Evolutionary conservation across 2,113 vertebrate species (phyloP).

Genomic region (Zosterops hypoxanthus): DNA sequence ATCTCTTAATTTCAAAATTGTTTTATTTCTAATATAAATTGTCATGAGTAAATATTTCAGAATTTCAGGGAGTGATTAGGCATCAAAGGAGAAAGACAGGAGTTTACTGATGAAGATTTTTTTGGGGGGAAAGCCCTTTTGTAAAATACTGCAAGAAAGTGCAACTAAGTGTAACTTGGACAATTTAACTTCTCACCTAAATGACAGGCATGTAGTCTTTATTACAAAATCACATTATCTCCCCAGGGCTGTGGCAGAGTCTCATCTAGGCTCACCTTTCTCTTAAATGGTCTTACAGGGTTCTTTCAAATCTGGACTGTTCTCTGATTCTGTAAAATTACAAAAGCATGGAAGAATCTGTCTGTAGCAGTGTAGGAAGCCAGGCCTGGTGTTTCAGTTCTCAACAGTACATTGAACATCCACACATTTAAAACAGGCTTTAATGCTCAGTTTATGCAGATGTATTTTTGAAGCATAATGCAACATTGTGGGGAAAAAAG

Average conservation of each 20-base stretch:
- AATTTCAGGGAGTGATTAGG: not conserved
- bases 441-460: not conserved
- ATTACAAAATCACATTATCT: not conserved
- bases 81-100: not conserved
- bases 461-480: not conserved
- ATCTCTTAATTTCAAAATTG: not conserved
- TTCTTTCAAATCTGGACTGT: not conserved
- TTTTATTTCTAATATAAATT: conserved; percentile 29
- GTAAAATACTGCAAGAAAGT: not conserved
- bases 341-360: not conserved
- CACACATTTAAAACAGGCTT: not conserved
- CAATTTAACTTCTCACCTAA: not conserved
- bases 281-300: not conserved
- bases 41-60: not conserved
- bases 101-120: not conserved
- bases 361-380: not conserved
- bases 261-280: not conserved
- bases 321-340: not conserved
- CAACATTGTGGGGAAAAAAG: not conserved
- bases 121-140: not conserved
- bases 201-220: not conserved
- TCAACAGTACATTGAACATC: not conserved
- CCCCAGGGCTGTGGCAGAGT: not conserved
- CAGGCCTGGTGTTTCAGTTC: not conserved
- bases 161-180: accelerated